Percentiles rank a stretch among this genome's conserved stretches.
phyloP scores from a whole-genome alignment of 2,797 vertebrate species.

The Lithobates sylvaticus region DNA sequence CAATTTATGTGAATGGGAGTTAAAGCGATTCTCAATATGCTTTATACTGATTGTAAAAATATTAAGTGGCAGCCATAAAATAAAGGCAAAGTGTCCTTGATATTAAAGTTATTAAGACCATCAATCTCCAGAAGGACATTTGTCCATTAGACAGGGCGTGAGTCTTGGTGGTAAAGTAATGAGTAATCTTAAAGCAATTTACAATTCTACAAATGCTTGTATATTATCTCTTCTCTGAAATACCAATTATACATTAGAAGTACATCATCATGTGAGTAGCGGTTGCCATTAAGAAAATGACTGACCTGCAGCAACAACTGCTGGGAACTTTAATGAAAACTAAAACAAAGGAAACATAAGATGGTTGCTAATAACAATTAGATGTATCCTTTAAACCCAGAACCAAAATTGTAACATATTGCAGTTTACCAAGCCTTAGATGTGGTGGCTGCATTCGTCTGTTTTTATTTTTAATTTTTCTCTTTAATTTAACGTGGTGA shows the following conservation, averaged over 20 bases:
- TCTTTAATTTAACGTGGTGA: too few species aligned
- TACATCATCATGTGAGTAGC: neutral
- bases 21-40: neutral
- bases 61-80: conserved; percentile 3
- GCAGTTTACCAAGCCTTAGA: too few species aligned
- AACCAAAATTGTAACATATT: too few species aligned
- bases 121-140: neutral
- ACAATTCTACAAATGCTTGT: neutral
- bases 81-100: neutral
- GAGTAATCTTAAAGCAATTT: neutral
- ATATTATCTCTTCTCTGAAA: neutral
- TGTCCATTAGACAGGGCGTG: neutral
- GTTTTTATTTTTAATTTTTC: too few species aligned
- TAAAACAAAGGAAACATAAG: neutral
- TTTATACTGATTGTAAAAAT: conserved; percentile 16
- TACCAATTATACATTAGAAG: conserved; percentile 9
- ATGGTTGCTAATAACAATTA: neutral
- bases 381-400: too few species aligned
- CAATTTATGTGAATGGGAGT: conserved; percentile 1
- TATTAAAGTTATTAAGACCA: conserved; percentile 16
- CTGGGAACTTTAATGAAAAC: neutral
- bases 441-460: too few species aligned
- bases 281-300: neutral
- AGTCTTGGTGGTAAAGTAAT: conserved; percentile 9
- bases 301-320: neutral